Percentiles rank a stretch among this genome's conserved stretches.
Evolutionary conservation across 1,140 invertebrate genomes (phyloP).

Genomic region (Chymomyza costata): DNA sequence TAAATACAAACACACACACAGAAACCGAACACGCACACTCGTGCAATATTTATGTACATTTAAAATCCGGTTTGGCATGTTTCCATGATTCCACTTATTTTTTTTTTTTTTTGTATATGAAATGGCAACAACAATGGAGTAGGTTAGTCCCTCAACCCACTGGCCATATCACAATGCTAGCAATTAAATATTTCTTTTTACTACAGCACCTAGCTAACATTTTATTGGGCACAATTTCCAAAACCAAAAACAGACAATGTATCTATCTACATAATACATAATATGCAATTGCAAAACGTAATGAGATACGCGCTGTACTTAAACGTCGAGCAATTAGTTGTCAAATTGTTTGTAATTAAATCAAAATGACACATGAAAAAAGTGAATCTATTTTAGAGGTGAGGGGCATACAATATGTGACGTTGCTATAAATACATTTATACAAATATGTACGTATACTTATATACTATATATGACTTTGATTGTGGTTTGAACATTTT

Average conservation of each 20-base stretch:
- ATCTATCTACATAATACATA: conserved; percentile 36
- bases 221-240: conserved; percentile 55
- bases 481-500: conserved; percentile 11
- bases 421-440: conserved; percentile 40
- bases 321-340: conserved; percentile 69
- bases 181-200: conserved; percentile 6
- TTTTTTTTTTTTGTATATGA: conserved; percentile 23
- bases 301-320: conserved; percentile 64
- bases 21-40: conserved; percentile 3
- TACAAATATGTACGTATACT: conserved; percentile 47
- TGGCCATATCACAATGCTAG: not conserved
- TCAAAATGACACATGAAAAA: conserved; percentile 66
- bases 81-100: conserved; percentile 52
- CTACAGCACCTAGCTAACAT: conserved; percentile 6
- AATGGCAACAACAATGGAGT: conserved; percentile 29
- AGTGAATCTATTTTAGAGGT: too few species aligned
- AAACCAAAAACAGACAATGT: too few species aligned
- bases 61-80: conserved; percentile 69
- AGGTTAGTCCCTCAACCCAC: not conserved
- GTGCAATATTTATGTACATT: conserved; percentile 38
- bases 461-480: not conserved
- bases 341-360: conserved; percentile 74
- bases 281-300: conserved; percentile 68
- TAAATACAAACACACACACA: conserved; percentile 22
- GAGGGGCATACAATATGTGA: conserved; percentile 21